These are phyloP conservation scores for Julus scanicus DNA, from an alignment of 2,888 invertebrate genomes.

Conservation along the genomic window DNA sequence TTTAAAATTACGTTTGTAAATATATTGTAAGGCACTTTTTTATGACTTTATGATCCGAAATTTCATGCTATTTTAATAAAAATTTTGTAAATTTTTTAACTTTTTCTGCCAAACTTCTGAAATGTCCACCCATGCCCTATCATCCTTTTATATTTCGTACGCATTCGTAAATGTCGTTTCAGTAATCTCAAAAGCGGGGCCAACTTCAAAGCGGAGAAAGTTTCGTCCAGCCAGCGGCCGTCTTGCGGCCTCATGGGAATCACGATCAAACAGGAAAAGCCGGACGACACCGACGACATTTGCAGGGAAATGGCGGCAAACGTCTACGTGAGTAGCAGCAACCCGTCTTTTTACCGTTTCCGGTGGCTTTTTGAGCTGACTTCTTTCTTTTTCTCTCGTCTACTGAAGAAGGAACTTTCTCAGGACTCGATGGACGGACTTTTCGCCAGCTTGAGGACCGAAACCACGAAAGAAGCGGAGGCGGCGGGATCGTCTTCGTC, in stretches of 20 bases:
- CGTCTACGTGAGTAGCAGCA: neutral
- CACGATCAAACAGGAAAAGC: neutral
- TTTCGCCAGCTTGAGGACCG: neutral
- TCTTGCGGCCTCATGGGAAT: neutral
- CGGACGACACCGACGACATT: neutral
- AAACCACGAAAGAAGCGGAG: neutral
- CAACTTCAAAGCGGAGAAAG: neutral
- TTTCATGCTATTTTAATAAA: no score
- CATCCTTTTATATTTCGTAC: neutral
- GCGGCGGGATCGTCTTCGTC: neutral
- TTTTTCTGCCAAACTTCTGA: no score
- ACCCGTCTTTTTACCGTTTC: neutral
- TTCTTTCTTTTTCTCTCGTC: neutral
- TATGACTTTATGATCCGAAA: no score
- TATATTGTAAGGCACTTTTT: no score
- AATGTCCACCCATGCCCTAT: no score
- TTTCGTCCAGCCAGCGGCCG: neutral
- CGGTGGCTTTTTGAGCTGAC: no score
- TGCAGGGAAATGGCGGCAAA: neutral
- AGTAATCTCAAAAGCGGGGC: neutral
- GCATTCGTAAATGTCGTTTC: neutral
- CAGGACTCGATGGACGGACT: neutral
- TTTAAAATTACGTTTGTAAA: no score
- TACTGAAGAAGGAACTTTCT: conserved; percentile 3
- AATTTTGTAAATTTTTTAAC: no score